Evolutionary conservation across 35 echinoderm and acorn worm genomes (phyloP).

Genomic region (Lytechinus variegatus): DNA sequence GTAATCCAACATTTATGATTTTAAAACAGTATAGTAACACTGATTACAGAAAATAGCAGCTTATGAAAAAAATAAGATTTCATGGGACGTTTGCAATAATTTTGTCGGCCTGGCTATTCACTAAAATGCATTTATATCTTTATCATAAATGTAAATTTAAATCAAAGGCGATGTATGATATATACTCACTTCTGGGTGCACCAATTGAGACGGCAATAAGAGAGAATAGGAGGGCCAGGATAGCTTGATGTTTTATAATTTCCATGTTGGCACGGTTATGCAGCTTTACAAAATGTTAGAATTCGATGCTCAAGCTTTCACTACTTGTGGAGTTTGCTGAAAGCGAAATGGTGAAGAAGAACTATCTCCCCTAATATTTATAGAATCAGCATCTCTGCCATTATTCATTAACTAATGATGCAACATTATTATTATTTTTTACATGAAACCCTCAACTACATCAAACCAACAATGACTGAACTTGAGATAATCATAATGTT

Average conservation of each 20-base stretch:
- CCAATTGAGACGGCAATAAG: not conserved
- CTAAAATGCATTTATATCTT: no score
- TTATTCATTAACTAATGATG: not conserved
- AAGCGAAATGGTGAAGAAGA: not conserved
- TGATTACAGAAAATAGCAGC: no score
- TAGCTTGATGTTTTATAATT: not conserved
- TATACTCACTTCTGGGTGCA: conserved; percentile 16
- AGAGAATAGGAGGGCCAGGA: not conserved
- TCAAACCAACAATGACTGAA: not conserved
- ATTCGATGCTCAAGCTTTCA: not conserved
- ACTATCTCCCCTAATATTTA: not conserved
- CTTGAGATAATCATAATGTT: not conserved
- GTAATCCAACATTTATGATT: no score
- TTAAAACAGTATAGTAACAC: no score
- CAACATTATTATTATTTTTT: not conserved
- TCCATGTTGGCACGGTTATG: not conserved
- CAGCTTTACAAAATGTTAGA: not conserved
- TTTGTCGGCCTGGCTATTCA: no score
- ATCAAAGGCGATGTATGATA: no score
- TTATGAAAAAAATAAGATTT: no score
- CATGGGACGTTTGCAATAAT: no score
- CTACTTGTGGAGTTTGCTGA: not conserved
- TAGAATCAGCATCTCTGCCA: not conserved
- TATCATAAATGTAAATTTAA: no score
- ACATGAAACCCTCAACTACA: not conserved